A percentile compares a stretch with the other conserved stretches of the same genome.
Evolutionary conservation across 2,888 invertebrate genomes (phyloP).

Genomic region (Sinhomidia bicolor): DNA sequence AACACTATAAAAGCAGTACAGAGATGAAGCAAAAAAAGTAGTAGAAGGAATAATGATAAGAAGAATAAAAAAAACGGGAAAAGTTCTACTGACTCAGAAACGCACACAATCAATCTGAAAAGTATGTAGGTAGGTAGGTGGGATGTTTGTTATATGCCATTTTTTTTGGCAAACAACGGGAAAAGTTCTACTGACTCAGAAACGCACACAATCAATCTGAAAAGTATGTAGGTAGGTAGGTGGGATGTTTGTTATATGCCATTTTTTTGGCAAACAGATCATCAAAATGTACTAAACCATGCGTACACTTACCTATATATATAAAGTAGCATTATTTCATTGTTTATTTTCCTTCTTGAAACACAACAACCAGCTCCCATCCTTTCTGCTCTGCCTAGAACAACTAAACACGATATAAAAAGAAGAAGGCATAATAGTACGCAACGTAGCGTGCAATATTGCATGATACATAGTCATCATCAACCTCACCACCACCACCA

Average conservation of each 20-base stretch:
- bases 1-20: too few species aligned
- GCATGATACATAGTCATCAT: conserved; percentile 12
- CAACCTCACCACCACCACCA: too few species aligned
- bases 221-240: background rate
- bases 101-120: background rate
- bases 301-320: too few species aligned
- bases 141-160: background rate
- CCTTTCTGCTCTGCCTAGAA: too few species aligned
- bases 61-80: too few species aligned
- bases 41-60: too few species aligned
- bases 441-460: conserved; percentile 10
- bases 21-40: too few species aligned
- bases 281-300: too few species aligned
- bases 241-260: background rate
- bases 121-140: background rate
- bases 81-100: conserved; percentile 23
- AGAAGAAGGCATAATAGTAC: too few species aligned
- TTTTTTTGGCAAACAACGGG: conserved; percentile 12
- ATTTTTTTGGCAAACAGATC: background rate
- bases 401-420: too few species aligned
- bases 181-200: conserved; percentile 25
- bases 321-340: too few species aligned
- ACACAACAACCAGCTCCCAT: background rate
- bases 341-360: background rate
- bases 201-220: background rate